phyloP scores from a whole-genome alignment of 1,140 invertebrate genomes.

The Zeugodacus cucurbitae region DNA sequence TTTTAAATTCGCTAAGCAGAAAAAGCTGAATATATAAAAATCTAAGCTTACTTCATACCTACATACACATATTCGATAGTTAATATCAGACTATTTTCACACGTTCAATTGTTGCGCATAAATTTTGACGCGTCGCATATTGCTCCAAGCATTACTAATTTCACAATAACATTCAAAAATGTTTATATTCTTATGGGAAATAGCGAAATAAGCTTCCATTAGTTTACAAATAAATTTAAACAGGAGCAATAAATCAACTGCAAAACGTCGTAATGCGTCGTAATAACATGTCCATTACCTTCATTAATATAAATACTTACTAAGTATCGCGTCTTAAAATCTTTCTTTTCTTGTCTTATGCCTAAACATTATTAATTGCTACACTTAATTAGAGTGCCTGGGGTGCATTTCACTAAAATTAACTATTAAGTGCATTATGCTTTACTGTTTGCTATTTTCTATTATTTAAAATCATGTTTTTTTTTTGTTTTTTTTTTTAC shows the following conservation, averaged over 20 bases:
- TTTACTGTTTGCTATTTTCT: not conserved
- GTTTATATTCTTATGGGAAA: too few species aligned
- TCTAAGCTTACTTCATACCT: not conserved
- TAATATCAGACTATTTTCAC: not conserved
- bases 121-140: too few species aligned
- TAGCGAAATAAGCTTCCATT: too few species aligned
- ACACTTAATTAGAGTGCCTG: not conserved
- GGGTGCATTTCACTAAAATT: conserved; percentile 12
- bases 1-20: not conserved
- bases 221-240: not conserved
- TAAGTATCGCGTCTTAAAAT: not conserved
- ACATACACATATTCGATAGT: not conserved
- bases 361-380: not conserved
- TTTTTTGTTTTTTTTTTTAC: not conserved
- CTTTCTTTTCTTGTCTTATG: not conserved
- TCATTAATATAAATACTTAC: not conserved
- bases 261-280: not conserved
- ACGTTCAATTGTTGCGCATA: not conserved
- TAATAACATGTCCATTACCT: not conserved
- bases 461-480: not conserved
- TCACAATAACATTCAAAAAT: too few species aligned
- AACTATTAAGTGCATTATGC: not conserved
- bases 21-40: not conserved
- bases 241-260: not conserved
- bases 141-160: not conserved